These are phyloP conservation scores for Dolichomitus sp. DNA, from an alignment of 2,888 invertebrate genomes.

Conservation along the genomic window DNA sequence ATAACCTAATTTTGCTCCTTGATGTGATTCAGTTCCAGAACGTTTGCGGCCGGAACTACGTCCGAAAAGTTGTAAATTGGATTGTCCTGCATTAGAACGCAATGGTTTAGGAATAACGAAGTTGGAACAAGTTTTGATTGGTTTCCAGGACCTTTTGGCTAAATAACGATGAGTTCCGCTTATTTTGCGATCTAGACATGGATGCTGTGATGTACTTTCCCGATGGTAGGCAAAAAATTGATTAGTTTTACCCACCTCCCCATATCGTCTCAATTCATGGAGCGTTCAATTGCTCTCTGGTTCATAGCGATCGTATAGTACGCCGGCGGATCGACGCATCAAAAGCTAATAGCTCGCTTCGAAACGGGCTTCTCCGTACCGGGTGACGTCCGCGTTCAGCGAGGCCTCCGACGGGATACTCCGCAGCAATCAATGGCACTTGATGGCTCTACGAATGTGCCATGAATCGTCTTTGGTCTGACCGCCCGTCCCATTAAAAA, in stretches of 20 bases:
- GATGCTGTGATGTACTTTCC: background rate
- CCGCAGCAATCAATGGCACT: slow-evolving; percentile 63
- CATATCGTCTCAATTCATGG: slow-evolving; percentile 10
- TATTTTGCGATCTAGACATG: background rate
- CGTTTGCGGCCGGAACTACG: background rate
- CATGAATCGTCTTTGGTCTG: slow-evolving; percentile 75
- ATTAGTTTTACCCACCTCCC: background rate
- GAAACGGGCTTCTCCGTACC: slow-evolving; percentile 43
- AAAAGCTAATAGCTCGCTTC: slow-evolving; percentile 46
- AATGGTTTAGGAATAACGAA: slow-evolving; percentile 4
- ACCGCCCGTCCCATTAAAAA: slow-evolving; percentile 80
- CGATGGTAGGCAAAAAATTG: background rate
- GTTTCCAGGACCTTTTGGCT: background rate
- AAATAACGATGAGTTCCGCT: background rate
- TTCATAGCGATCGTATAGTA: slow-evolving; percentile 7
- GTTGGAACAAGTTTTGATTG: background rate
- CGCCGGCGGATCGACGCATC: slow-evolving; percentile 38
- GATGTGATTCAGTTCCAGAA: too few species aligned
- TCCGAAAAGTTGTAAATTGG: background rate
- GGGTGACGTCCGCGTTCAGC: slow-evolving; percentile 10
- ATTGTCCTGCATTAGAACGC: slow-evolving; percentile 5
- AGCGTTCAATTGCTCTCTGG: slow-evolving; percentile 32
- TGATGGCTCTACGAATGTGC: slow-evolving; percentile 59
- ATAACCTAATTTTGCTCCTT: background rate
- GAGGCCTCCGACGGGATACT: slow-evolving; percentile 39